Evolutionary conservation across 2,888 invertebrate genomes (phyloP).

Genomic region (Aleiodes testaceus): DNA sequence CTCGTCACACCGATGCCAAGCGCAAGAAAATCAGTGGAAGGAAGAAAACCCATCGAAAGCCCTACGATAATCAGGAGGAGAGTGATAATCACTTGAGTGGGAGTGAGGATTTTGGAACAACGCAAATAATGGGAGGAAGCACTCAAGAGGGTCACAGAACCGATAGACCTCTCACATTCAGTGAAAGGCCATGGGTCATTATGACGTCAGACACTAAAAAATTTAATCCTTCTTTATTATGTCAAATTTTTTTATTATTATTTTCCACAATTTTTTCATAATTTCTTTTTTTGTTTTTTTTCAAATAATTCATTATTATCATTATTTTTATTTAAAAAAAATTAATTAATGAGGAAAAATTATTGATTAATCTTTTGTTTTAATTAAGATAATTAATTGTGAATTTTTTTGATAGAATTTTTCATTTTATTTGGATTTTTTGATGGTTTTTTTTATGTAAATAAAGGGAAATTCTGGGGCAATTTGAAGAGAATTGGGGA

Average conservation of each 20-base stretch:
- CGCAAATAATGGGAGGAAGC: constrained; percentile 64
- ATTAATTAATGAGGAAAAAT: too few species aligned
- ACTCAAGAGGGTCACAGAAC: constrained; percentile 65
- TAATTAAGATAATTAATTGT: too few species aligned
- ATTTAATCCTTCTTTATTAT: constrained; percentile 45
- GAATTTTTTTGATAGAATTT: too few species aligned
- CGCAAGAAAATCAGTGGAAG: constrained; percentile 59
- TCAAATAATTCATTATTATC: too few species aligned
- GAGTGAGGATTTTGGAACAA: constrained; percentile 64
- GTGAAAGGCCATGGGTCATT: constrained; percentile 63
- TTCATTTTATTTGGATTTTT: too few species aligned
- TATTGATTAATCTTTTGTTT: too few species aligned
- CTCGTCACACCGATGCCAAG: constrained; percentile 59
- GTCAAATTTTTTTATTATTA: constrained; percentile 54
- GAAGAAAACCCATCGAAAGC: constrained; percentile 54
- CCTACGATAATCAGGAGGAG: constrained; percentile 41
- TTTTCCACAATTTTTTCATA: constrained; percentile 35
- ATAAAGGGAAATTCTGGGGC: too few species aligned
- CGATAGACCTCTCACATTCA: constrained; percentile 66
- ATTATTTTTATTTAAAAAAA: too few species aligned
- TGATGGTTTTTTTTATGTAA: too few species aligned
- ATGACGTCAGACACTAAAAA: constrained; percentile 56
- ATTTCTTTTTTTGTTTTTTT: too few species aligned
- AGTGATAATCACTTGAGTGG: constrained; percentile 48
- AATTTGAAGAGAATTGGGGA: too few species aligned